Evolutionary conservation across 1,140 invertebrate species (phyloP).

Genomic region (Lepidurus couesii): DNA sequence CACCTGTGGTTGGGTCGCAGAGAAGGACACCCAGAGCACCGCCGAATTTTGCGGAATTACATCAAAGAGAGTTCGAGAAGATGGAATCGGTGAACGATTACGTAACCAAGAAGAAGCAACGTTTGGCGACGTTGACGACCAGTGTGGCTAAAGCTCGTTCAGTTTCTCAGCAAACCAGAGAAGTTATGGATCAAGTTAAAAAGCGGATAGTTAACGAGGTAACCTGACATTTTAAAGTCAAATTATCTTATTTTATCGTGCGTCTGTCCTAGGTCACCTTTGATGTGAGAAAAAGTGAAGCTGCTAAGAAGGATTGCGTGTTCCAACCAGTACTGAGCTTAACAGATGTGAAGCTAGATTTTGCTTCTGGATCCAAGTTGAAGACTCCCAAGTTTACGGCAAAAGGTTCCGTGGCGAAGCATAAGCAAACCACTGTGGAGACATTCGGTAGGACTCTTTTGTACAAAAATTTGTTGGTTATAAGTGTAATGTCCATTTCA

Average conservation of each 20-base stretch:
- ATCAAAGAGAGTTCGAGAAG: conserved; percentile 29
- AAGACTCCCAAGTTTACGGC: conserved; percentile 25
- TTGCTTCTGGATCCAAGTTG: not conserved
- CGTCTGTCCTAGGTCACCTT: not conserved
- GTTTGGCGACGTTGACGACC: conserved; percentile 28
- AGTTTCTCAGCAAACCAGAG: not conserved
- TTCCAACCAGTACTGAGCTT: not conserved
- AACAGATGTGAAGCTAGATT: not conserved
- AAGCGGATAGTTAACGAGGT: not conserved
- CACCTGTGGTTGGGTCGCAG: not conserved
- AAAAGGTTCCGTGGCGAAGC: conserved; percentile 29
- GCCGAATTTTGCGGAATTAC: conserved; percentile 32
- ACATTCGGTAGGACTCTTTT: not conserved
- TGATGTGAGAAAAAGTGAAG: not conserved
- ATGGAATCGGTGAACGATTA: conserved; percentile 34
- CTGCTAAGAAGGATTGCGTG: not conserved
- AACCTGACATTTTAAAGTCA: not conserved
- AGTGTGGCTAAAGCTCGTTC: conserved; percentile 20
- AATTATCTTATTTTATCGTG: not conserved
- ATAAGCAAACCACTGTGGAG: conserved; percentile 28
- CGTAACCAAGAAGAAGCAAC: conserved; percentile 24
- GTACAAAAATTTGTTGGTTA: not conserved
- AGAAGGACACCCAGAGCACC: not conserved
- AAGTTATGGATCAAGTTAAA: conserved; percentile 28
- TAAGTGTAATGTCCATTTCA: not conserved